Percentiles rank a stretch among this genome's conserved stretches.
Conservation (phyloP, 2,113 vertebrate species). For the Zosterops lateralis region DNA sequence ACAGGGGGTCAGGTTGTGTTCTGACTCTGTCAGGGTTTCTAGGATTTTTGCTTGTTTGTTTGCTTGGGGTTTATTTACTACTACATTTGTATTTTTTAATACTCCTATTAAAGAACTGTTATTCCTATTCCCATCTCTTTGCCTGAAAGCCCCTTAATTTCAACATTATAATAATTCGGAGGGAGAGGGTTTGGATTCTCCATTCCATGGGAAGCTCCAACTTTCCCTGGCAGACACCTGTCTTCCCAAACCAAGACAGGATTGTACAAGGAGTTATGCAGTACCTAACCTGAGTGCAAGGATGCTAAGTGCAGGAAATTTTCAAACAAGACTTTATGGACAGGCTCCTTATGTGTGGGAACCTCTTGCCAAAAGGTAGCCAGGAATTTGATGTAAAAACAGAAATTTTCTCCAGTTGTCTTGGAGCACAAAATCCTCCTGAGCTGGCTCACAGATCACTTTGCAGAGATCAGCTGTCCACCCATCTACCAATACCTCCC, state of each 20-base stretch:
- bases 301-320: neutral
- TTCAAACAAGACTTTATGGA: neutral
- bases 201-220: neutral
- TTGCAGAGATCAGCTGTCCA: neutral
- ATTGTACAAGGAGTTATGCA: neutral
- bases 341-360: neutral
- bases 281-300: neutral
- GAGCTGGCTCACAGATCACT: neutral
- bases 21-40: too few species aligned
- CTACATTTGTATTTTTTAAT: too few species aligned
- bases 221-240: neutral
- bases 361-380: constrained; percentile 19
- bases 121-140: too few species aligned
- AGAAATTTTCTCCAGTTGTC: neutral
- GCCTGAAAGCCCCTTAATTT: too few species aligned
- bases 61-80: too few species aligned
- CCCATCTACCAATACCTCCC: neutral
- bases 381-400: neutral
- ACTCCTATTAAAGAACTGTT: too few species aligned
- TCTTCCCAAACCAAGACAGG: neutral
- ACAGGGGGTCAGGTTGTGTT: too few species aligned
- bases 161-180: too few species aligned
- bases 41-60: too few species aligned
- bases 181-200: too few species aligned
- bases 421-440: neutral